Evolutionary conservation across 2,113 vertebrate species (phyloP).

Genomic region (Amphiprion ocellaris): DNA sequence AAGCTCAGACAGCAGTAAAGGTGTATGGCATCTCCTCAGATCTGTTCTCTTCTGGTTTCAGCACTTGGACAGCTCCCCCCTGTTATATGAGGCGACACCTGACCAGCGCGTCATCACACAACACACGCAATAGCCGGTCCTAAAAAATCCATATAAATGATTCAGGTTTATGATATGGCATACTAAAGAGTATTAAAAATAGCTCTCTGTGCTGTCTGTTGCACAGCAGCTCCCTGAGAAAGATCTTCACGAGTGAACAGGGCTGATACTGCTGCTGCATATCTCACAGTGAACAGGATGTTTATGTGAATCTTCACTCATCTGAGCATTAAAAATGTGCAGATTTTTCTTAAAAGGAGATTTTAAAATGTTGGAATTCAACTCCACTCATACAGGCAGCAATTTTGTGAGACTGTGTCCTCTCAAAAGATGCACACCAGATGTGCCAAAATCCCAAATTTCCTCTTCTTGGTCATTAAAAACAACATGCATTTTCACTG

Average conservation of each 20-base stretch:
- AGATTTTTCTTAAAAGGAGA: no score
- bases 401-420: neutral
- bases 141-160: conserved; percentile 74
- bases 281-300: neutral
- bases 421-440: neutral
- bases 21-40: conserved; percentile 80
- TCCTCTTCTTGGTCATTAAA: neutral
- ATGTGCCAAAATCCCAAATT: neutral
- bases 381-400: neutral
- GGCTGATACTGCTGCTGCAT: neutral
- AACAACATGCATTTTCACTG: neutral
- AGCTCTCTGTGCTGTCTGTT: conserved; percentile 47
- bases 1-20: conserved; percentile 80
- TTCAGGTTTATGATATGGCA: conserved; percentile 75
- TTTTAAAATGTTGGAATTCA: neutral
- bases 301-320: neutral
- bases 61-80: conserved; percentile 89
- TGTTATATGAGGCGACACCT: conserved; percentile 85
- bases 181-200: conserved; percentile 70
- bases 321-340: neutral
- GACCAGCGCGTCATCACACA: conserved; percentile 83
- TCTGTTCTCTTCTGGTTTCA: conserved; percentile 78
- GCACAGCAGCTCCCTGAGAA: conserved; percentile 21
- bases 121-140: conserved; percentile 74
- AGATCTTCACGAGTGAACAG: neutral